Evolutionary conservation across 2,113 vertebrate species (phyloP).

Genomic region (Clarias batrachus): DNA sequence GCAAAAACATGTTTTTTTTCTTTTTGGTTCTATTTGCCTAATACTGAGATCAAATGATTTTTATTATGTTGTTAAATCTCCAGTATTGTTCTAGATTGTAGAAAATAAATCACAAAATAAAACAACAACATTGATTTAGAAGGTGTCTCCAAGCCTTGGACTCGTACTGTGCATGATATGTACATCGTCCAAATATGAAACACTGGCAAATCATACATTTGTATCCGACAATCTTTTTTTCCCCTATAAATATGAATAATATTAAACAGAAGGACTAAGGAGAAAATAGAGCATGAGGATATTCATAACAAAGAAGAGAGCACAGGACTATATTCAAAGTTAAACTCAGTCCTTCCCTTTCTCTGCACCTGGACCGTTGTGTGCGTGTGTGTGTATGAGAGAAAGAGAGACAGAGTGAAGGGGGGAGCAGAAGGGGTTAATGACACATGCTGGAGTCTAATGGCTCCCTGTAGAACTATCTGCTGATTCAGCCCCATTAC

Average conservation of each 20-base stretch:
- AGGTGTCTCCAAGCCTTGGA: no score
- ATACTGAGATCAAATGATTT: no score
- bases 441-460: constrained; percentile 78
- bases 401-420: background rate
- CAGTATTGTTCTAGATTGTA: no score
- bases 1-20: no score
- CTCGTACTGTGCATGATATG: background rate
- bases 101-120: no score
- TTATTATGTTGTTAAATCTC: no score
- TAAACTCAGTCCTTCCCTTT: background rate
- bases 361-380: constrained; percentile 5
- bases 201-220: background rate
- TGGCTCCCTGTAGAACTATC: constrained; percentile 81
- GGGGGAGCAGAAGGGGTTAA: constrained; percentile 78
- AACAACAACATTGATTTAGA: no score
- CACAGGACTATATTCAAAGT: constrained; percentile 9
- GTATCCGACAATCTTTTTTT: background rate
- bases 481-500: constrained; percentile 85
- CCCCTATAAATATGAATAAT: background rate
- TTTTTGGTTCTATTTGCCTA: no score
- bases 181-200: background rate
- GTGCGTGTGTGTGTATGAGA: constrained; percentile 11
- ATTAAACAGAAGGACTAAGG: background rate
- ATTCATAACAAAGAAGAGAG: background rate
- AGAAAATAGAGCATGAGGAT: background rate